A percentile compares a stretch with the other conserved stretches of the same genome.
phyloP scores from a whole-genome alignment of 2,797 vertebrate genomes.

The Molothrus ater region DNA sequence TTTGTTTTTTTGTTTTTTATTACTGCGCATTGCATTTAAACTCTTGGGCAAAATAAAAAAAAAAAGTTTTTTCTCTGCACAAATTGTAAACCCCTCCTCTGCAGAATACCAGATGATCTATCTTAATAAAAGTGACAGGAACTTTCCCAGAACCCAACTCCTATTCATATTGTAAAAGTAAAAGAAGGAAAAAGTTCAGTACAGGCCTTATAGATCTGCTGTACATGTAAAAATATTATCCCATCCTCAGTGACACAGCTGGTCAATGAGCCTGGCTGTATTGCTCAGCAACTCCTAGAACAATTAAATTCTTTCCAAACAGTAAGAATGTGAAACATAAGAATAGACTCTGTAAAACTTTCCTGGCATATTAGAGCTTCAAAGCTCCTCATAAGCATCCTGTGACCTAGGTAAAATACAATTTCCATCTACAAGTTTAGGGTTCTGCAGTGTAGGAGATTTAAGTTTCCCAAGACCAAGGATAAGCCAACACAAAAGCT shows the following conservation, averaged over 20 bases:
- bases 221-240: neutral
- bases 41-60: neutral
- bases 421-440: neutral
- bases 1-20: neutral
- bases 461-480: neutral
- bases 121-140: neutral
- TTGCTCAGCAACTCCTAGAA: neutral
- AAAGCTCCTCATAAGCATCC: neutral
- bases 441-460: neutral
- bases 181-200: neutral
- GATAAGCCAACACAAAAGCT: neutral
- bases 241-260: neutral
- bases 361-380: neutral
- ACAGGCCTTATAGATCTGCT: neutral
- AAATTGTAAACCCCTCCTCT: neutral
- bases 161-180: neutral
- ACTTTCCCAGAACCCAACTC: neutral
- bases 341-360: neutral
- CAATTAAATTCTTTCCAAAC: neutral
- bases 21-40: neutral
- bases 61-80: neutral
- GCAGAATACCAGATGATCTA: neutral
- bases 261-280: neutral
- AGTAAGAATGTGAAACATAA: neutral
- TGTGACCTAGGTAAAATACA: neutral